Conservation (phyloP, 2,888 invertebrate genomes). For the Priocnemis perturbator region DNA sequence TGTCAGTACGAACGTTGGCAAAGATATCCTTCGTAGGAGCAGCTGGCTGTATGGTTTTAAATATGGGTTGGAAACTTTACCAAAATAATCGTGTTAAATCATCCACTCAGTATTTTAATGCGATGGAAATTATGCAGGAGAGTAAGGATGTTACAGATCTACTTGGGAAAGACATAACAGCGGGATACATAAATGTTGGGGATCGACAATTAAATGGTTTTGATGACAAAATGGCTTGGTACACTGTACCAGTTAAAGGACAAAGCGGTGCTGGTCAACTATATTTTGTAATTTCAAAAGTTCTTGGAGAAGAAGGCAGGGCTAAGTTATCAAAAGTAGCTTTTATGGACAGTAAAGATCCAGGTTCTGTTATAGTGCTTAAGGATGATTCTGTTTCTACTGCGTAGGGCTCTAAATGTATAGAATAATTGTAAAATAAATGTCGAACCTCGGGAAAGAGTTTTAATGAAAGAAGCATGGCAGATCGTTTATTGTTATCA, state of each 20-base stretch:
- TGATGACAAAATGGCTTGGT: conserved; percentile 78
- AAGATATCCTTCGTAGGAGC: conserved; percentile 80
- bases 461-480: no score
- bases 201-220: conserved; percentile 56
- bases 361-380: conserved; percentile 51
- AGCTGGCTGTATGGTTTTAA: conserved; percentile 73
- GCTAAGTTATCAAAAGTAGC: conserved; percentile 51
- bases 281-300: conserved; percentile 36
- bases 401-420: not conserved
- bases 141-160: conserved; percentile 80
- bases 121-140: conserved; percentile 78
- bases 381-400: conserved; percentile 21
- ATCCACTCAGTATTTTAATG: conserved; percentile 79
- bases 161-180: conserved; percentile 86
- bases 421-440: no score
- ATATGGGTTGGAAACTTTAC: conserved; percentile 77
- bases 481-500: no score
- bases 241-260: conserved; percentile 82
- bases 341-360: conserved; percentile 48
- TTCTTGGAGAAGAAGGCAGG: conserved; percentile 14
- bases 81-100: conserved; percentile 76
- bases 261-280: conserved; percentile 80
- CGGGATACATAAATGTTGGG: conserved; percentile 79
- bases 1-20: conserved; percentile 78
- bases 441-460: no score